Percentiles rank a stretch among this genome's conserved stretches.
These are phyloP conservation scores for Pseudochaenichthys georgianus DNA, from an alignment of 2,797 vertebrate genomes.

Conservation along the genomic window DNA sequence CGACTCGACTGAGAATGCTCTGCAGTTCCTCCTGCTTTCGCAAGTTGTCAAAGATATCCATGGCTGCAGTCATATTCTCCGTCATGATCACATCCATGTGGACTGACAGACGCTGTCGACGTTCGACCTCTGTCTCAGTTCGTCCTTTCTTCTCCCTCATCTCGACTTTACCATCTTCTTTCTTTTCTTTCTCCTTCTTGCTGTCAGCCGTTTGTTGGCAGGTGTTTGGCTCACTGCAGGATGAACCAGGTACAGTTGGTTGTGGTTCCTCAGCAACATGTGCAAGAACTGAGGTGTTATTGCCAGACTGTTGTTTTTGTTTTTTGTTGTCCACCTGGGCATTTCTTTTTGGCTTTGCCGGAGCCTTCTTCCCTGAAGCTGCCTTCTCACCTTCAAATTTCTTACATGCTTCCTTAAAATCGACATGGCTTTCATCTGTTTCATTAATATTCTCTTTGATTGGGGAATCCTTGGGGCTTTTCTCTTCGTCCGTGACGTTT, in stretches of 20 bases:
- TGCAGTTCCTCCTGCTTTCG: constrained; percentile 90
- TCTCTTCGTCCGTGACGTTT: constrained; percentile 49
- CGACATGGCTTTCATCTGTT: constrained; percentile 63
- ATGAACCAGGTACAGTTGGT: constrained; percentile 22
- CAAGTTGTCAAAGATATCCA: constrained; percentile 90
- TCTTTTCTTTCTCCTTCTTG: constrained; percentile 31
- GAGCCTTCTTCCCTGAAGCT: constrained; percentile 49
- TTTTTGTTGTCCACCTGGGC: constrained; percentile 48
- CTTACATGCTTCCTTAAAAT: constrained; percentile 67
- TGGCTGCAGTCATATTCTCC: constrained; percentile 86
- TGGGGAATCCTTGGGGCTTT: constrained; percentile 27
- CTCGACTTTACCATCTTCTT: constrained; percentile 71
- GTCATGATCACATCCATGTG: constrained; percentile 94
- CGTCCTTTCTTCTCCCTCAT: constrained; percentile 81
- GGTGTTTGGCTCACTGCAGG: constrained; percentile 1
- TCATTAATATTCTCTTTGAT: constrained; percentile 35
- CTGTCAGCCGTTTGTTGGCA: constrained; percentile 40
- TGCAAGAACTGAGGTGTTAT: constrained; percentile 19
- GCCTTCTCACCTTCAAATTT: constrained; percentile 73
- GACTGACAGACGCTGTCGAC: constrained; percentile 88
- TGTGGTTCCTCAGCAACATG: constrained; percentile 11
- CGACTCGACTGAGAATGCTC: constrained; percentile 88
- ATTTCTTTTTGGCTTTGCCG: constrained; percentile 82
- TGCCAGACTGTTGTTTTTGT: constrained; percentile 21
- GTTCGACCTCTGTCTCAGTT: constrained; percentile 86